Conservation (phyloP, 2,797 vertebrate genomes). For the Mus minutoides region DNA sequence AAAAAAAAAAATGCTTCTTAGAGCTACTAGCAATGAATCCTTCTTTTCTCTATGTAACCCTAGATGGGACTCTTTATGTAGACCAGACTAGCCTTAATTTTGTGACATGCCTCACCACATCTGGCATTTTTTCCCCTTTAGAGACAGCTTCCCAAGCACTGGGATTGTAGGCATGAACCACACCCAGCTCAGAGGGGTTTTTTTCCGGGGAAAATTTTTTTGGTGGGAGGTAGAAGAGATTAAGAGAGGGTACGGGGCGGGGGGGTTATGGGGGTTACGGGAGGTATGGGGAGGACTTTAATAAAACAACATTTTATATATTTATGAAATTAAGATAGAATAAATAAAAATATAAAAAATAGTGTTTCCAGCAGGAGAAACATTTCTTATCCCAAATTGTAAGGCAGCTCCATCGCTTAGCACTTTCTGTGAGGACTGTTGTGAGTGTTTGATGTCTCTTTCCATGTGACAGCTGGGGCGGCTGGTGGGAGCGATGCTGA, state of each 20-base stretch:
- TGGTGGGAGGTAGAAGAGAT: background rate
- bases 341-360: background rate
- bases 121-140: background rate
- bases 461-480: slow-evolving; percentile 79
- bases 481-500: slow-evolving; percentile 87
- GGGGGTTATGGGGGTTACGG: no score
- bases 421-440: background rate
- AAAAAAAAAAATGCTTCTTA: background rate
- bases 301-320: background rate
- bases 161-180: background rate
- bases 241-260: background rate
- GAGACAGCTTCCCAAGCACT: background rate
- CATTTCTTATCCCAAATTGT: background rate
- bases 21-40: background rate
- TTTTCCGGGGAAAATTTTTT: background rate
- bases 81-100: background rate
- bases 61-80: background rate
- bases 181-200: background rate
- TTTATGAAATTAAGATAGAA: background rate
- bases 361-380: background rate
- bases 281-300: background rate
- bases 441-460: slow-evolving; percentile 39
- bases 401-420: background rate
- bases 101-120: background rate
- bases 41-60: background rate